A percentile compares a stretch with the other conserved stretches of the same genome.
Conservation (phyloP, 2,113 vertebrate species). For the Callipepla squamata region DNA sequence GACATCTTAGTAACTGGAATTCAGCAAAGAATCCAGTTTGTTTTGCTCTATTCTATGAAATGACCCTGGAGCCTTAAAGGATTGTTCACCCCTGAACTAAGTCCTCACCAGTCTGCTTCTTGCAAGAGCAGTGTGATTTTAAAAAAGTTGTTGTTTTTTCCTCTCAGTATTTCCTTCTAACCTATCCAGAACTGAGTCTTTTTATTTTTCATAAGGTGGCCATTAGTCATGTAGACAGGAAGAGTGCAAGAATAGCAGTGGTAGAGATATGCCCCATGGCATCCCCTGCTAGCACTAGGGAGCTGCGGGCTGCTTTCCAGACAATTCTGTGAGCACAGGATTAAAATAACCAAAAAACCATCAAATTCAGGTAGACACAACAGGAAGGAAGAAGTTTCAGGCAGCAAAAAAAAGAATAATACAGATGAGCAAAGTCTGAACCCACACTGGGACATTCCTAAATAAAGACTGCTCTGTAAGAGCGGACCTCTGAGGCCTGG, state of each 20-base stretch:
- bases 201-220: not conserved
- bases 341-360: not conserved
- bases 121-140: rapidly evolving
- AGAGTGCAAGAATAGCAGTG: rapidly evolving
- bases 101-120: not conserved
- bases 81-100: not conserved
- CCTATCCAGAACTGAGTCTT: not conserved
- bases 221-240: not conserved
- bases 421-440: not conserved
- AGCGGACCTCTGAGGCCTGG: not conserved
- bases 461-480: not conserved
- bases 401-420: not conserved
- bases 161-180: not conserved
- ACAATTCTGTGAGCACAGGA: not conserved
- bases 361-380: not conserved
- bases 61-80: not conserved
- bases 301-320: not conserved
- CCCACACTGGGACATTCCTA: not conserved
- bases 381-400: not conserved
- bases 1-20: not conserved
- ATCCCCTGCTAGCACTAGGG: not conserved
- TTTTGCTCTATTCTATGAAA: not conserved
- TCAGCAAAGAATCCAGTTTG: rapidly evolving
- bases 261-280: not conserved
- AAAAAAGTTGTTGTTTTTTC: not conserved